Conservation (phyloP, 92 coral and sea anemone species). For the Meandrina meandrites region DNA sequence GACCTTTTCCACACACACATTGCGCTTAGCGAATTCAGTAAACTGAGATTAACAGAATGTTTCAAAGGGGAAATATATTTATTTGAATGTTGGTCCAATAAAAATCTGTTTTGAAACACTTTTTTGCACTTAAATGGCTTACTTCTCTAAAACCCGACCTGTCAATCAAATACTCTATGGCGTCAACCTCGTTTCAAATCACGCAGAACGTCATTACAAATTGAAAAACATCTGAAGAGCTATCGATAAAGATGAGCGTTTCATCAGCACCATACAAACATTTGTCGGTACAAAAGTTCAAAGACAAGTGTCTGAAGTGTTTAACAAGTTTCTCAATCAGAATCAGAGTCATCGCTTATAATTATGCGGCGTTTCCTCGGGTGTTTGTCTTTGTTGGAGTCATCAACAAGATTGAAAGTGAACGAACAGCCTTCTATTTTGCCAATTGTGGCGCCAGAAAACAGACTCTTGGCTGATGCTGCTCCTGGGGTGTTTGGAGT, state of each 20-base stretch:
- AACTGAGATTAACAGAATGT: too few relatives aligned
- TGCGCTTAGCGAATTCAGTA: too few relatives aligned
- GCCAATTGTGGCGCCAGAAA: too few relatives aligned
- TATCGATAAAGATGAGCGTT: not conserved
- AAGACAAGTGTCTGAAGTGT: conserved; percentile 9
- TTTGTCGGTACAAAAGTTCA: not conserved
- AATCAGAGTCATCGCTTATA: too few relatives aligned
- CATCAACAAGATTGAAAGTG: conserved; percentile 40
- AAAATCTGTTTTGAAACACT: not conserved
- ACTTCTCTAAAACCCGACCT: not conserved
- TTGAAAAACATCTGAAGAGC: too few relatives aligned
- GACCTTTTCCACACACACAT: too few relatives aligned
- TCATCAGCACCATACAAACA: not conserved
- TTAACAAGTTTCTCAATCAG: not conserved
- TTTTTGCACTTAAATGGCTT: too few relatives aligned
- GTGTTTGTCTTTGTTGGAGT: conserved; percentile 20
- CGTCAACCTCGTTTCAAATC: conserved; percentile 15
- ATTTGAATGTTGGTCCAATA: too few relatives aligned
- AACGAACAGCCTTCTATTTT: conserved; percentile 29
- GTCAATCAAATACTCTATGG: conserved; percentile 8
- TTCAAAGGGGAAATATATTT: too few relatives aligned
- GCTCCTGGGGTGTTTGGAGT: too few relatives aligned
- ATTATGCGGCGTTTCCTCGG: conserved; percentile 26
- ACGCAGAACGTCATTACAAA: not conserved
- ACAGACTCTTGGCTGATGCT: too few relatives aligned